These are phyloP conservation scores for Melanotus villosus DNA, from an alignment of 2,888 invertebrate species.

Conservation along the genomic window DNA sequence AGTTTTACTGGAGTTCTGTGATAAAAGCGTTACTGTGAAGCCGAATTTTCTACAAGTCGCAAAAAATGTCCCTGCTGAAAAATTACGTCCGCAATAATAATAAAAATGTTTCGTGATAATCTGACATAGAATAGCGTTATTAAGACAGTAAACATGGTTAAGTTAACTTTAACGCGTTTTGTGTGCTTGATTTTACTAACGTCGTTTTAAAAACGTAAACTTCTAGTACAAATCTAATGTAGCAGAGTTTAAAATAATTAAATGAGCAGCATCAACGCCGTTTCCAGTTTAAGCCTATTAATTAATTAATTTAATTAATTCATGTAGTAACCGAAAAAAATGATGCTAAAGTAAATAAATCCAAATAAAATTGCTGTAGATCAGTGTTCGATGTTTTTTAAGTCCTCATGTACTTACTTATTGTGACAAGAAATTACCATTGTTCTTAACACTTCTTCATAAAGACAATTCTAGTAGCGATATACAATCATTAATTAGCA, in stretches of 20 bases:
- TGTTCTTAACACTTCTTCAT: conserved; percentile 33
- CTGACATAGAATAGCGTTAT: conserved; percentile 1
- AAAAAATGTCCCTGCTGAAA: background rate
- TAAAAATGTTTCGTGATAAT: background rate
- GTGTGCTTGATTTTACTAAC: conserved; percentile 26
- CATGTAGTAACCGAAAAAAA: conserved; percentile 13
- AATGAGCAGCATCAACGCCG: conserved; percentile 14
- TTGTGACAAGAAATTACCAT: conserved; percentile 20
- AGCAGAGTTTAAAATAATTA: conserved; percentile 2
- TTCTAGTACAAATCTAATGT: conserved; percentile 31
- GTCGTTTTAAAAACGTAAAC: conserved; percentile 18
- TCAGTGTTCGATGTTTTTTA: conserved; percentile 45
- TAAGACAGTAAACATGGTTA: background rate
- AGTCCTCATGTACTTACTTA: conserved; percentile 42
- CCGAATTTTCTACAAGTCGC: background rate
- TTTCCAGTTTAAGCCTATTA: conserved; percentile 10
- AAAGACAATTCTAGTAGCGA: conserved; percentile 50
- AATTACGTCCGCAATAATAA: background rate
- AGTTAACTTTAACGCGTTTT: conserved; percentile 8
- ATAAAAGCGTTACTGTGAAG: conserved; percentile 9
- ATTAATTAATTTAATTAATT: too few species aligned
- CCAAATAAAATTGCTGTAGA: conserved; percentile 40
- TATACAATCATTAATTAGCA: conserved; percentile 52
- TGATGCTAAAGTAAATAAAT: background rate
- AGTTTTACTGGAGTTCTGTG: conserved; percentile 26